phyloP scores from a whole-genome alignment of 2,888 invertebrate genomes.

The Cephus runcator region DNA sequence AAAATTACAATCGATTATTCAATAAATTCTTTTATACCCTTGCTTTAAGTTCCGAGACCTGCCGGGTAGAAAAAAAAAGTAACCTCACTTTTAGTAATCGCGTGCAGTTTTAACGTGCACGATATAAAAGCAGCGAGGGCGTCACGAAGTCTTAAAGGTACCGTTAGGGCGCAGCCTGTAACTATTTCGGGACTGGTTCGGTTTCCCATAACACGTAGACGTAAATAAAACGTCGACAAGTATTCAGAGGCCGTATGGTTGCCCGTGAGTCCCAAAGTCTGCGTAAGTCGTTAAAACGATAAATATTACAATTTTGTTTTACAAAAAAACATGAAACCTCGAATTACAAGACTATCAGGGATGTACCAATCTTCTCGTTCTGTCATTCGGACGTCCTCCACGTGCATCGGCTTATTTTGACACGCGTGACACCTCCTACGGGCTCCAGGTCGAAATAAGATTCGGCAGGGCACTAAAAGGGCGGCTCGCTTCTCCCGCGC shows the following conservation, averaged over 20 bases:
- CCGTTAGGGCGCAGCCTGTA: neutral
- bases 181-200: neutral
- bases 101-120: neutral
- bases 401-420: neutral
- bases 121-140: neutral
- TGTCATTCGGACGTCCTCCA: neutral
- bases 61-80: neutral
- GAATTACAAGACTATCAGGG: neutral
- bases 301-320: neutral
- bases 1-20: neutral
- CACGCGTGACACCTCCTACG: neutral
- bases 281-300: neutral
- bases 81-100: neutral
- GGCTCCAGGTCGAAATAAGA: constrained; percentile 19
- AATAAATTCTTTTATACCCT: neutral
- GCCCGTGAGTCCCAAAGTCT: neutral
- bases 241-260: neutral
- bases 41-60: neutral
- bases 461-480: constrained; percentile 29
- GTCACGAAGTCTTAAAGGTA: neutral
- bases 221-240: neutral
- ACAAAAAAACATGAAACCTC: neutral
- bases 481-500: constrained; percentile 46
- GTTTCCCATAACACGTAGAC: neutral
- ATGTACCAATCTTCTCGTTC: neutral